phyloP scores from a whole-genome alignment of 30 jellyfish, hydroid and myxozoan species.

The Cassiopea xamachana region DNA sequence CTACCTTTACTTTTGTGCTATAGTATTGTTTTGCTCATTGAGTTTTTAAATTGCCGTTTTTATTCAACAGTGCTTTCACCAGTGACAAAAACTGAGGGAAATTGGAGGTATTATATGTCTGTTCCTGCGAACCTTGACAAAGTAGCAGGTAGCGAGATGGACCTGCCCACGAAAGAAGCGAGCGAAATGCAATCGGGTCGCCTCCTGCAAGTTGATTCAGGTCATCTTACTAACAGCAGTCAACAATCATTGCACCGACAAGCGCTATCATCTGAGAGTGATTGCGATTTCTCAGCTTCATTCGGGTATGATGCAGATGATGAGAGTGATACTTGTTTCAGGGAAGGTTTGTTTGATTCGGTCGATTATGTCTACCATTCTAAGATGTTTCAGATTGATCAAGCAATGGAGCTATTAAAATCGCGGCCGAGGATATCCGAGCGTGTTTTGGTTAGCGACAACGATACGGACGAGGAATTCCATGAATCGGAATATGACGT shows the following conservation, averaged over 20 bases:
- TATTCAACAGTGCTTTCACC: slow-evolving; percentile 63
- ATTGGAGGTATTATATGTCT: slow-evolving; percentile 67
- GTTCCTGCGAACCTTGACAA: slow-evolving; percentile 80
- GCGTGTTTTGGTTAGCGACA: slow-evolving; percentile 46
- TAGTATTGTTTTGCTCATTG: neutral
- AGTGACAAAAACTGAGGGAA: slow-evolving; percentile 59
- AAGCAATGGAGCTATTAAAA: slow-evolving; percentile 63
- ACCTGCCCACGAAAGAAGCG: neutral
- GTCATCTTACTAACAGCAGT: slow-evolving; percentile 68
- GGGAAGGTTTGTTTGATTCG: slow-evolving; percentile 14
- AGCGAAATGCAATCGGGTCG: neutral
- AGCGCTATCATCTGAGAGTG: slow-evolving; percentile 56
- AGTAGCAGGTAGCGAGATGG: slow-evolving; percentile 54
- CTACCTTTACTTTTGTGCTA: neutral
- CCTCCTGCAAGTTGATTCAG: slow-evolving; percentile 60
- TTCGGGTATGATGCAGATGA: slow-evolving; percentile 96
- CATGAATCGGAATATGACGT: slow-evolving; percentile 98
- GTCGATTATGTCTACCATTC: slow-evolving; percentile 21
- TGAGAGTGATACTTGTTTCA: slow-evolving; percentile 73
- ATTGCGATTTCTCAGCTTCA: slow-evolving; percentile 59
- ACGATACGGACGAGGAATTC: slow-evolving; percentile 95
- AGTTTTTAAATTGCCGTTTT: neutral
- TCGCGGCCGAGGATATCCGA: slow-evolving; percentile 79
- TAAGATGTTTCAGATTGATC: slow-evolving; percentile 27
- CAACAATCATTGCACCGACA: slow-evolving; percentile 39